Evolutionary conservation across 2,888 invertebrate species (phyloP), one percentile per base, ranked within the genome.

Genomic region (Tineola bisselliella): DNA sequence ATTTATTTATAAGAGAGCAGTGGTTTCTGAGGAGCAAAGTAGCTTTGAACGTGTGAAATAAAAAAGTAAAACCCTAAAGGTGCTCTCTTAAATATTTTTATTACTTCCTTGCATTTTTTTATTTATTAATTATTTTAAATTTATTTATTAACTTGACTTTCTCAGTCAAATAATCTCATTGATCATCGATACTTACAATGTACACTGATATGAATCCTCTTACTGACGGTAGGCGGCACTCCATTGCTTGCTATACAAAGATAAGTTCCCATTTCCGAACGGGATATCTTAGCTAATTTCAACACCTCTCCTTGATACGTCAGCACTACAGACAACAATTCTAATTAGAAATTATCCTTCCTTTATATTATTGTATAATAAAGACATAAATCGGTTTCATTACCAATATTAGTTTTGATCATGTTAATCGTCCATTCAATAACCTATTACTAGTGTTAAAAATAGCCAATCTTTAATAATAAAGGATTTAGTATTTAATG

Each of bases 201-300:
- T 74, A 96, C 95, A 86, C 92, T 94, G 74, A 96, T 92, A 76
- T 92, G 92, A 76, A 96, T 95, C 77, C 95, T 89, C 87, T 96
- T 96, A 84, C 94, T 95, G 77, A 96, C 94, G 63, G 94, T 92
- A 61, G 96, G 96, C 59, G 95, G 96, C 62, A 96, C 92, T 54
- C 94, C 93, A 77, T 96, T 96, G 70, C 93, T 91, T 63, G 96
- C 96, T 70, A 96, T 95, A 88, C 96, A 96, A 72, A 96, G 89
- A 88, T 96, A 96, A 65, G 94, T 93, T 61, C 96, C 95, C 95
- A 96, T 96, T 82, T 96, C 95, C 56, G 93, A 92, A 67, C 96
- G 90, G 62, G 94, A 93, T 79, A 96, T 92, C 87, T 94, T 95
- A 69, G 90, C 89, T 74, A 96, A 86, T 75, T 91, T 91, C 69